Percentiles rank a stretch among this genome's conserved stretches.
Evolutionary conservation across 2,113 vertebrate genomes (phyloP).

Genomic region (Alethe diademata): DNA sequence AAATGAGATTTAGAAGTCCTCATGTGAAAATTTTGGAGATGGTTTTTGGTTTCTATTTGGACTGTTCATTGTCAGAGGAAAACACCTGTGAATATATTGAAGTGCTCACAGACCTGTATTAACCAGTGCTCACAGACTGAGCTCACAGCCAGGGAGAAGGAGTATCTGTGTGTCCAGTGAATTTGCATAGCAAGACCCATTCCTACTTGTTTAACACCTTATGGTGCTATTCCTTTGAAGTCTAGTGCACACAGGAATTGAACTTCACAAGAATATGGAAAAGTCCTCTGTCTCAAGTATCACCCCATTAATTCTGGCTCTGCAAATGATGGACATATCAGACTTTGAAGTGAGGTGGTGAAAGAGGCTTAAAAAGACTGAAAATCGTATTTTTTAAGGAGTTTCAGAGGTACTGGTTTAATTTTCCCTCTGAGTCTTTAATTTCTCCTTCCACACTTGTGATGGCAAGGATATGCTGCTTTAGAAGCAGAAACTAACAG

Average conservation of each 20-base stretch:
- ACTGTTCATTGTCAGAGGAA: background rate
- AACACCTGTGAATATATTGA: background rate
- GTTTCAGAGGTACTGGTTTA: constrained; percentile 9
- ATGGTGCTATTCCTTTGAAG: background rate
- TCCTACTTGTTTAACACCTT: constrained; percentile 36
- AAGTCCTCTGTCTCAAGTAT: background rate
- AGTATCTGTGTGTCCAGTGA: background rate
- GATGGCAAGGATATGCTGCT: background rate
- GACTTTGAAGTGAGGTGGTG: constrained; percentile 26
- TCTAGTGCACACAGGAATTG: background rate
- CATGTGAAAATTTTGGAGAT: background rate
- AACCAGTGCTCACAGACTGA: background rate
- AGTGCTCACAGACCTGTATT: background rate
- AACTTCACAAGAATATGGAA: background rate
- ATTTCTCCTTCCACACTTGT: background rate
- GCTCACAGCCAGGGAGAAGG: background rate
- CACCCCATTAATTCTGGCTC: constrained; percentile 36
- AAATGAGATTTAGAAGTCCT: background rate
- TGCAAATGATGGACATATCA: constrained; percentile 2
- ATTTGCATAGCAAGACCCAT: background rate
- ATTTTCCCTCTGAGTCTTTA: background rate
- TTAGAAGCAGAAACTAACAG: background rate
- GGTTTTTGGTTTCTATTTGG: background rate
- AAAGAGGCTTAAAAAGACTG: background rate
- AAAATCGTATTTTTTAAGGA: constrained; percentile 13